Conservation (phyloP, 2,888 invertebrate genomes). For the Sipunculus nudus region DNA sequence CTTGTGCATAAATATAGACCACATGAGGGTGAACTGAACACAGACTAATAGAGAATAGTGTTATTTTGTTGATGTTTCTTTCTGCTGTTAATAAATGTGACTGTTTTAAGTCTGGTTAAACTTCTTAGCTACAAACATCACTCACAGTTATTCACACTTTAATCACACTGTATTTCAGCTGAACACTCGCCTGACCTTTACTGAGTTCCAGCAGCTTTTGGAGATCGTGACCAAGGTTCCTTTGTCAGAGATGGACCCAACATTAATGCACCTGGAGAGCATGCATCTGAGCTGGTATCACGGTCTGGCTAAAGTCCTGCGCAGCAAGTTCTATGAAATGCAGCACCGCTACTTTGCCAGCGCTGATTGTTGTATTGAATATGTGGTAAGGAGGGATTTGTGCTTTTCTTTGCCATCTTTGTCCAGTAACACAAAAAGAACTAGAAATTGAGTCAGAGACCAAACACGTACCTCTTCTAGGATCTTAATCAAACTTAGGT, state of each 20-base stretch:
- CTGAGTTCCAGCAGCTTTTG: slow-evolving; percentile 75
- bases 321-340: slow-evolving; percentile 72
- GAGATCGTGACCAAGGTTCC: slow-evolving; percentile 71
- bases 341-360: slow-evolving; percentile 72
- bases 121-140: too few species aligned
- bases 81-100: too few species aligned
- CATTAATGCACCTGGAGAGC: slow-evolving; percentile 72
- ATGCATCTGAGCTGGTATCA: slow-evolving; percentile 76
- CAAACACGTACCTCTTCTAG: too few species aligned
- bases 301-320: slow-evolving; percentile 72
- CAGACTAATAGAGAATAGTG: too few species aligned
- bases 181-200: slow-evolving; percentile 68
- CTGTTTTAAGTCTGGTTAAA: too few species aligned
- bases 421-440: background rate
- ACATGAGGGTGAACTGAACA: too few species aligned
- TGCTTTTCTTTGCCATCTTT: background rate
- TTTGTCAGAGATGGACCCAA: slow-evolving; percentile 72
- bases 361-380: slow-evolving; percentile 72
- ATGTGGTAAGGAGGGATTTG: slow-evolving; percentile 69
- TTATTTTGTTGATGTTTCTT: too few species aligned
- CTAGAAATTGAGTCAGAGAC: background rate
- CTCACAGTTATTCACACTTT: too few species aligned
- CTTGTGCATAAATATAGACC: too few species aligned
- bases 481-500: too few species aligned
- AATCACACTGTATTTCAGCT: too few species aligned